phyloP scores from a whole-genome alignment of 2,113 vertebrate species.

The Ailuropoda melanoleuca region DNA sequence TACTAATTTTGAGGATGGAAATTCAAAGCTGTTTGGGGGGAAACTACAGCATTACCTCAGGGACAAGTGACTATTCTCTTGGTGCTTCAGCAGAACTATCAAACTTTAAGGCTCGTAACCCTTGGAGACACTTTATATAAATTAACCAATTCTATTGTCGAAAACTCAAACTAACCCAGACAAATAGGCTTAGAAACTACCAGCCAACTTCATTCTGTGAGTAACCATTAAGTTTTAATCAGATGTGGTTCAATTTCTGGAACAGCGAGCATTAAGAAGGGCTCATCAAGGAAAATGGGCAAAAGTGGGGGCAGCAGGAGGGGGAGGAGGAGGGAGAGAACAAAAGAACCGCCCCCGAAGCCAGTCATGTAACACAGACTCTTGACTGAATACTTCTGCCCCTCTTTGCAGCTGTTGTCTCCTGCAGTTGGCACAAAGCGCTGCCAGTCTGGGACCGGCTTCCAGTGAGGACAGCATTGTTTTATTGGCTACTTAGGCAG shows the following conservation, averaged over 20 bases:
- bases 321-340: neutral
- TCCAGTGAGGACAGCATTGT: slow-evolving; percentile 74
- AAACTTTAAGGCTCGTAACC: neutral
- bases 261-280: slow-evolving; percentile 59
- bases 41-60: neutral
- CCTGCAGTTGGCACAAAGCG: slow-evolving; percentile 65
- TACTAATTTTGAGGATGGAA: neutral
- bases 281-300: slow-evolving; percentile 47
- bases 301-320: neutral
- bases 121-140: slow-evolving; percentile 16
- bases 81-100: neutral
- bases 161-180: slow-evolving; percentile 46
- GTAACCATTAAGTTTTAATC: slow-evolving; percentile 69
- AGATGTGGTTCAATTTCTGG: slow-evolving; percentile 61
- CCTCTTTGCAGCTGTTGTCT: slow-evolving; percentile 73
- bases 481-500: slow-evolving; percentile 74
- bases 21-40: neutral
- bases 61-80: neutral
- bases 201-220: slow-evolving; percentile 59
- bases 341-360: neutral
- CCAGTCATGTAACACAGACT: neutral
- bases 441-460: slow-evolving; percentile 67
- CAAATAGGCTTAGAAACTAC: slow-evolving; percentile 54
- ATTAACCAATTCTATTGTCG: slow-evolving; percentile 38
- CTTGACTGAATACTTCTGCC: slow-evolving; percentile 36